These are phyloP conservation scores for Nephrotoma flavescens DNA, from an alignment of 2,888 invertebrate genomes.

Conservation along the genomic window DNA sequence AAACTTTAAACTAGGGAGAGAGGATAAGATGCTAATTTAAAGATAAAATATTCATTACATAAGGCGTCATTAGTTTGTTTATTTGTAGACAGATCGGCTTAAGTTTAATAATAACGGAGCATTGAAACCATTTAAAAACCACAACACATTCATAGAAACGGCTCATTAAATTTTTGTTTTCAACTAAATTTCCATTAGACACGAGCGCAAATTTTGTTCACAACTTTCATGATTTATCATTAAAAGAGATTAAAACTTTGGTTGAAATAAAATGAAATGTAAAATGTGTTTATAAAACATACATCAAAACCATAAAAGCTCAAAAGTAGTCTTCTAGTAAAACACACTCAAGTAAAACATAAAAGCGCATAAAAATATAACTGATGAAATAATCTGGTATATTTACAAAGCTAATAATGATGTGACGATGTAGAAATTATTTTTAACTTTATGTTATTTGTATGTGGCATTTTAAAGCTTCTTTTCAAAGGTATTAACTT, in stretches of 20 bases:
- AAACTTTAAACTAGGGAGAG: neutral
- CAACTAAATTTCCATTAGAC: neutral
- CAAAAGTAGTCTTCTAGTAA: neutral
- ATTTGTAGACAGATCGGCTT: neutral
- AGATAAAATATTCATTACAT: neutral
- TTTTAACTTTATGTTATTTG: neutral
- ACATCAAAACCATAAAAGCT: neutral
- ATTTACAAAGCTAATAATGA: neutral
- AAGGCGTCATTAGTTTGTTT: neutral
- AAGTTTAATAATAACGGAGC: neutral
- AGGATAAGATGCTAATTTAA: neutral
- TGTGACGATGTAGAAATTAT: neutral
- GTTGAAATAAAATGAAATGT: neutral
- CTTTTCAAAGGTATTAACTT: neutral
- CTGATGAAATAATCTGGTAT: neutral
- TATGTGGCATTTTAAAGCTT: neutral
- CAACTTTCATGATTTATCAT: neutral
- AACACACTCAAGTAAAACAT: neutral
- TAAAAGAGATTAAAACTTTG: neutral
- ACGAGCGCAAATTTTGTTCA: neutral
- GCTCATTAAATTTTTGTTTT: neutral
- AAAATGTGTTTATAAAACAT: neutral
- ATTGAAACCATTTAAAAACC: neutral
- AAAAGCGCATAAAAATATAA: neutral
- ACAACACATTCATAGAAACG: neutral